phyloP scores from a whole-genome alignment of 2,113 vertebrate genomes.

The pig (Sus scrofa) region T2T-Sscrofa CM000814.6:108236001-108236500 shows the following conservation, averaged over 20 bases:
- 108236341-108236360: conserved; percentile 98
- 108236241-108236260: background rate
- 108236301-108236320: conserved; percentile 80
- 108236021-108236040: background rate
- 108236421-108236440: background rate
- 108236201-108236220: background rate
- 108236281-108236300: too few relatives aligned
- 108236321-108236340: conserved; percentile 98
- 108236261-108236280: too few relatives aligned
- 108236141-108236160: background rate
- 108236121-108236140: background rate
- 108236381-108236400: conserved; percentile 99
- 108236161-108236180: background rate
- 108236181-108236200: background rate
- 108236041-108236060: fast-evolving
- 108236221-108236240: fast-evolving
- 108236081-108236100: background rate
- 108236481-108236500: background rate
- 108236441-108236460: background rate
- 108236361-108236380: conserved; percentile 98
- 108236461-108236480: background rate
- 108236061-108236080: background rate
- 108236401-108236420: conserved; percentile 91
- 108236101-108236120: background rate
- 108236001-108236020: background rate